Evolutionary conservation across 2,113 vertebrate species (phyloP).

Genomic region (Sisor rabdophorus): DNA sequence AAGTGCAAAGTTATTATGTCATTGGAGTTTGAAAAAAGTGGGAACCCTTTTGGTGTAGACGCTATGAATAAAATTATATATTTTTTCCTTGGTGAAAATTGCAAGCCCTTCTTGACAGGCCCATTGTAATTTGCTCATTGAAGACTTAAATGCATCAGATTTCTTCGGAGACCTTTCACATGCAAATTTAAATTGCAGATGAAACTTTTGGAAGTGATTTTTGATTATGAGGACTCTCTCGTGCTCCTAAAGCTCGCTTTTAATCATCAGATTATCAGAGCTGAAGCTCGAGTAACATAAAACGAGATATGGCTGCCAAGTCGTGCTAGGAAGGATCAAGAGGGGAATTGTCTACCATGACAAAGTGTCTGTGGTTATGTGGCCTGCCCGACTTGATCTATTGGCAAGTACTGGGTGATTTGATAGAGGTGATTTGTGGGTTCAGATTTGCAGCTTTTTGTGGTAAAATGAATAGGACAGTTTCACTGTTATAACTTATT

Average conservation of each 20-base stretch:
- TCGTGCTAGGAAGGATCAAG: background rate
- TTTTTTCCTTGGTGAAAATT: slow-evolving; percentile 18
- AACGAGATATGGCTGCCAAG: slow-evolving; percentile 34
- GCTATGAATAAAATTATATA: slow-evolving; percentile 45
- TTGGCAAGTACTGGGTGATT: slow-evolving; percentile 9
- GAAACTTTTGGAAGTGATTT: slow-evolving; percentile 40
- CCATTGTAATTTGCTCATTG: slow-evolving; percentile 39
- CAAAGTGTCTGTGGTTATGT: slow-evolving; percentile 34
- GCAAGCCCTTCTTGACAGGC: slow-evolving; percentile 26
- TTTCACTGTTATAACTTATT: background rate
- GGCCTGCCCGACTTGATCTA: slow-evolving; percentile 20
- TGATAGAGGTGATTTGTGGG: background rate
- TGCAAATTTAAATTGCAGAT: slow-evolving; percentile 44
- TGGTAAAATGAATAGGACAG: background rate
- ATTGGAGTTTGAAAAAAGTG: slow-evolving; percentile 1
- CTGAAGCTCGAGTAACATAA: slow-evolving; percentile 24
- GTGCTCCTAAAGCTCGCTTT: slow-evolving; percentile 32
- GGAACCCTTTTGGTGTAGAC: slow-evolving; percentile 20
- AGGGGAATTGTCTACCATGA: slow-evolving; percentile 20
- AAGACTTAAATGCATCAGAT: slow-evolving; percentile 31
- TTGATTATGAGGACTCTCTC: slow-evolving; percentile 35
- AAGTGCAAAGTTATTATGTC: slow-evolving; percentile 31
- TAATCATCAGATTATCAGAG: slow-evolving; percentile 40
- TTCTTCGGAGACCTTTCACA: slow-evolving; percentile 37
- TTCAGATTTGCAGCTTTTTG: background rate